Evolutionary conservation across 2,888 invertebrate genomes (phyloP), one percentile per base, ranked within the genome.

Genomic region (Cylindroiulus punctatus): DNA sequence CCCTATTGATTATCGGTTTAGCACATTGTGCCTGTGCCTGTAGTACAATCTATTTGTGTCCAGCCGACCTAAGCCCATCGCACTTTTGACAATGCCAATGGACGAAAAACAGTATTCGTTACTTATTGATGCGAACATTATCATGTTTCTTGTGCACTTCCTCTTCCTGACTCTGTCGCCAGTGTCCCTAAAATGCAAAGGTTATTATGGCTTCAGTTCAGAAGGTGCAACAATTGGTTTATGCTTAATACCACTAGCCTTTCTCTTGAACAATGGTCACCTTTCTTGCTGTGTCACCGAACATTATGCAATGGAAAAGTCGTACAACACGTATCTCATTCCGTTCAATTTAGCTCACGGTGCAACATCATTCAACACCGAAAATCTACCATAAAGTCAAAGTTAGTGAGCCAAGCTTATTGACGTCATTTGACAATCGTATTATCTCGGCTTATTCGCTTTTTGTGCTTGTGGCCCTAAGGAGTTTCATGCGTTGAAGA

Each of bases 1-100:
- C 83, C 40, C 40, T 26, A 83, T 83, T 40, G 83, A 83, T 40
- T 83, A 83, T 83, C 44, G 83, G 44, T 83, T 83, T 83, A 76
- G 10, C 22, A 83, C 44, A 40, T 82, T 42, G 40, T 42, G 40
- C 19, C 83, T 22, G 12, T 14, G 26, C 7, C 3, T 83, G 10
- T 42, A 83, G 19, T 83, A 22, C 42, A 19, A 40, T 83, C 40
- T 83, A 83, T 83, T 42, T 26, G 19, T 83, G 83, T 30, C 76
- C 76, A 30, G 26, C 14, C 26, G 26, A 30, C 76, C 30, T 30
- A 76, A 76, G 76, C 30, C 76, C 76, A 76, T 76, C 52, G 8
- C n/a, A 52, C 52, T 10, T 76, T 30, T 76, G 76, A 76, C 76
- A 76, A 14, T 76, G 76, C 76, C 12, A 30, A 14, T 30, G 12